These are phyloP conservation scores for Thaumetopoea pityocampa DNA, from an alignment of 1,140 invertebrate genomes.

Conservation along the genomic window DNA sequence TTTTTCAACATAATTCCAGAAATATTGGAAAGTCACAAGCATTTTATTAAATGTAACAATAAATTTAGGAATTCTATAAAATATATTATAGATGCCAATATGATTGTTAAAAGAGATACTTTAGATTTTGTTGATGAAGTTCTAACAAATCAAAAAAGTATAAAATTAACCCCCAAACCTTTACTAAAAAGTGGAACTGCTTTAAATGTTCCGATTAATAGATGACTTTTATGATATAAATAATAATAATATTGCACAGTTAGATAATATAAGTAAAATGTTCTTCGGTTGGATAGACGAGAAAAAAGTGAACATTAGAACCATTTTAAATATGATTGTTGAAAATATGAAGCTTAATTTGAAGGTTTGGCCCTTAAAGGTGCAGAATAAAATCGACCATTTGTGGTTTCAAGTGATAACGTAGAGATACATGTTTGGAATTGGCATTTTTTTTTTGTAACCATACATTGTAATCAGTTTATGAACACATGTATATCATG, in stretches of 20 bases:
- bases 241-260: slow-evolving; percentile 22
- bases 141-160: slow-evolving; percentile 25
- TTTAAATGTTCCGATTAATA: slow-evolving; percentile 27
- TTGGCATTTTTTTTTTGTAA: no score
- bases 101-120: slow-evolving; percentile 24
- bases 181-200: slow-evolving; percentile 19
- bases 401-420: slow-evolving; percentile 29
- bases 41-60: slow-evolving; percentile 25
- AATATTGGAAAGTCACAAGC: slow-evolving; percentile 20
- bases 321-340: slow-evolving; percentile 20
- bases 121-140: slow-evolving; percentile 40
- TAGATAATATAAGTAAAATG: slow-evolving; percentile 24
- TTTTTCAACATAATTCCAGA: slow-evolving; percentile 24
- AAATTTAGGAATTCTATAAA: slow-evolving; percentile 29
- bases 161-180: slow-evolving; percentile 16
- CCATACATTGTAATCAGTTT: no score
- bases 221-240: slow-evolving; percentile 34
- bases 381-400: slow-evolving; percentile 26
- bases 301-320: slow-evolving; percentile 18
- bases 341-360: slow-evolving; percentile 34
- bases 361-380: slow-evolving; percentile 29
- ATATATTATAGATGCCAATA: slow-evolving; percentile 17
- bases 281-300: slow-evolving; percentile 21
- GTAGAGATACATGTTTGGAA: slow-evolving; percentile 2
- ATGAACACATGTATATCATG: no score